A percentile compares a stretch with the other conserved stretches of the same genome.
These are phyloP conservation scores for Zaprionus inermis DNA, from an alignment of 1,140 invertebrate species.

Conservation along the genomic window DNA sequence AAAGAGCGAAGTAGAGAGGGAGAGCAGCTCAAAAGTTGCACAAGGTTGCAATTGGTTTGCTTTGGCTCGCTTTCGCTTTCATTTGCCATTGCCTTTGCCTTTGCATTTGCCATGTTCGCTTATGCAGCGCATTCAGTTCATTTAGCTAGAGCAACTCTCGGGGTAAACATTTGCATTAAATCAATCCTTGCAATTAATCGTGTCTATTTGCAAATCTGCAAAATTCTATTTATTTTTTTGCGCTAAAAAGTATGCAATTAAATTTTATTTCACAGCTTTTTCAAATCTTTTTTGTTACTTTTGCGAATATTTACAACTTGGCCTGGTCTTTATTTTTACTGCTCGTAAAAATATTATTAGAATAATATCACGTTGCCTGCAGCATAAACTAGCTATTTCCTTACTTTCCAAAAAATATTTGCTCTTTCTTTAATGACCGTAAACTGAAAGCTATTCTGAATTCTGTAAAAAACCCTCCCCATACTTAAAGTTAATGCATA, in stretches of 20 bases:
- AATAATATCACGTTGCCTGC: too few relatives aligned
- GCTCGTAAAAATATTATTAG: background rate
- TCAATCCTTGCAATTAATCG: conserved; percentile 38
- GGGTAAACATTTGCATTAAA: conserved; percentile 48
- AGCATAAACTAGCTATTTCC: background rate
- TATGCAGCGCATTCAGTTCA: conserved; percentile 33
- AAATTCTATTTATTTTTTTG: background rate
- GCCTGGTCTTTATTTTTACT: background rate
- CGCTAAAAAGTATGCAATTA: conserved; percentile 35
- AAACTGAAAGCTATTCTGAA: background rate
- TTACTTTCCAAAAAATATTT: background rate
- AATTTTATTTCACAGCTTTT: background rate
- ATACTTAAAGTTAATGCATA: background rate
- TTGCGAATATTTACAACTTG: background rate
- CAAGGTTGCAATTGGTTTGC: conserved; percentile 37
- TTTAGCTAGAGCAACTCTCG: conserved; percentile 32
- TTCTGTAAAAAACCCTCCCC: background rate
- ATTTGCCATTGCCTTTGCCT: conserved; percentile 33
- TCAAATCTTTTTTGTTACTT: background rate
- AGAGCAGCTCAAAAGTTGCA: conserved; percentile 36
- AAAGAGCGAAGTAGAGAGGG: background rate
- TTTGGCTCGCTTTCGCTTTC: conserved; percentile 30
- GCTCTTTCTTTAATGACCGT: background rate
- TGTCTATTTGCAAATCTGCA: conserved; percentile 29
- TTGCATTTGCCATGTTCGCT: background rate